Base-by-base conservation (phyloP, 1,140 invertebrate species). In the Mycetomoellerius zeteki region DNA sequence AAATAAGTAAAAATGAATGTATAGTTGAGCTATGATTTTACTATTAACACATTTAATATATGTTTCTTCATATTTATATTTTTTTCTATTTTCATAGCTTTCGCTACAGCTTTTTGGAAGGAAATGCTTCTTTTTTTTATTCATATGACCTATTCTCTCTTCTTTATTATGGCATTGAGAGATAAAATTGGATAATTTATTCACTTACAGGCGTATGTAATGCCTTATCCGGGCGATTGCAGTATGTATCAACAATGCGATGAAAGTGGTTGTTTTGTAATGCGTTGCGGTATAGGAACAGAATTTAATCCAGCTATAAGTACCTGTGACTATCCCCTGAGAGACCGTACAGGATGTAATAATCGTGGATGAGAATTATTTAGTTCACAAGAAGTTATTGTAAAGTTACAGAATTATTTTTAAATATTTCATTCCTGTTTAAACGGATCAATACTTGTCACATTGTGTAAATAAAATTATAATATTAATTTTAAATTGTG, bases 161-260 rank as follows among this genome's bases (percentile, higher is more conserved):
- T 67, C 27, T 81, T 81, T 75, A 16, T 24, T n/a, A 56, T 37
- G 47, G 64, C 37, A 43, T 8, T 10, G 37, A 75, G 27, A 21
- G 3, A 8, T 77, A 24, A 69, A 69, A 54, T 85, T 65, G 69
- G n/a, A 30, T 8, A 12, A 27, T 75, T 86, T 52, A 58, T 80
- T 88, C 1, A 71, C 60, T 85, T 71, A 65, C 64, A 92, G 92
- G 80, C 73, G 30, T 1, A 89, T 8, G 88, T 93, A 37, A 8
- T 86, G 19, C 91, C 93, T 0, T 90, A 93, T 84, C 94, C 94
- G 3, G 89, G 93, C 6, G 93, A 95, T 75, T 96, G 95, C 73
- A 86, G 82, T 1, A 95, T 94, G 78, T 96, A 95, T 86, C 89
- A 96, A 43, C 92, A 96, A 43, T 96, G 96, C 80, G 95, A 93